Percentiles rank a stretch among this genome's conserved stretches.
Evolutionary conservation across 2,113 vertebrate species (phyloP).

Genomic region (Hippocampus abdominalis): DNA sequence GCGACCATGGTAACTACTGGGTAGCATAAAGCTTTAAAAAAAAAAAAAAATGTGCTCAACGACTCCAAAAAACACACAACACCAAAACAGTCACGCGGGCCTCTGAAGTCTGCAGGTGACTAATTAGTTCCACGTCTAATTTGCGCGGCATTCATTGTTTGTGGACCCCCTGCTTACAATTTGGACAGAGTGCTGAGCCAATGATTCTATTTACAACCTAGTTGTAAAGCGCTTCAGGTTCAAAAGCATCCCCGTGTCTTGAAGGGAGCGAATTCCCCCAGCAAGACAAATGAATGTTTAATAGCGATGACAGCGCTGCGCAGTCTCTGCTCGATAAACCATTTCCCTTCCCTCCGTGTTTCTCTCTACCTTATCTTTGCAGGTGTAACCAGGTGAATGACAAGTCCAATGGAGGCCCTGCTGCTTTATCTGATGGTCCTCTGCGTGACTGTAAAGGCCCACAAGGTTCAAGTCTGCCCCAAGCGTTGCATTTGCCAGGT

Average conservation of each 20-base stretch:
- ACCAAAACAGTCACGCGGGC: slow-evolving; percentile 30
- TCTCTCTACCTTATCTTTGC: slow-evolving; percentile 45
- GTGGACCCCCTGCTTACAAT: slow-evolving; percentile 27
- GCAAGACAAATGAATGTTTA: slow-evolving; percentile 19
- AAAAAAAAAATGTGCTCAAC: not conserved
- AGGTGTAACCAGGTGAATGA: slow-evolving; percentile 81
- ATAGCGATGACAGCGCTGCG: slow-evolving; percentile 19
- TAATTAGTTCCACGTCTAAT: slow-evolving; percentile 53
- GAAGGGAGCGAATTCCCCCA: slow-evolving; percentile 21
- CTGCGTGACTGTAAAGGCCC: slow-evolving; percentile 84
- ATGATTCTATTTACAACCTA: slow-evolving; percentile 35
- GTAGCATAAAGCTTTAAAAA: not conserved
- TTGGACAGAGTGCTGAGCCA: slow-evolving; percentile 29
- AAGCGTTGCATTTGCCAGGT: slow-evolving; percentile 97
- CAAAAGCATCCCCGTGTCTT: slow-evolving; percentile 8
- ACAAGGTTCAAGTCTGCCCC: slow-evolving; percentile 96
- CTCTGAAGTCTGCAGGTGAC: slow-evolving; percentile 46
- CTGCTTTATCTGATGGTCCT: slow-evolving; percentile 90
- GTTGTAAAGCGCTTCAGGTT: slow-evolving; percentile 28
- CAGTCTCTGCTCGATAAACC: slow-evolving; percentile 19
- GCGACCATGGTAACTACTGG: not conserved
- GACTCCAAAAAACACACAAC: slow-evolving; percentile 18
- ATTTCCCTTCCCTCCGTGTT: slow-evolving; percentile 4
- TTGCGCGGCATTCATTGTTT: slow-evolving; percentile 46
- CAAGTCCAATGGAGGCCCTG: slow-evolving; percentile 89